Evolutionary conservation across 2,797 vertebrate genomes (phyloP), one percentile per base, ranked within the genome.

Genomic region (Macrochelys suwanniensis): DNA sequence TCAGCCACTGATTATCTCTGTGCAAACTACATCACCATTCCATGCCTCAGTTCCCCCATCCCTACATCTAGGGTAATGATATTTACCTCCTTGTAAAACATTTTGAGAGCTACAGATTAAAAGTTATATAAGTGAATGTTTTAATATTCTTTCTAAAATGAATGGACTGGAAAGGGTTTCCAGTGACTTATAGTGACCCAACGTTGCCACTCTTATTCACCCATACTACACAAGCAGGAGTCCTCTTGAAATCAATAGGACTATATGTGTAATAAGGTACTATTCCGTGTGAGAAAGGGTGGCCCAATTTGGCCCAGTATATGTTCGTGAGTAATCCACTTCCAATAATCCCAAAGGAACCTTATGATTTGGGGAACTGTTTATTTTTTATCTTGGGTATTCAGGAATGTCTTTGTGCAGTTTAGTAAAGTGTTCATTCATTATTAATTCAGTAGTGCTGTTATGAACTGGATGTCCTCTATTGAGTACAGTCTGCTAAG

Each of bases 391-490:
- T 86, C 57, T 89, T 87, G 57, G 78, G 42, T 80, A 82, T 80
- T 94, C 82, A 76, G 84, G 57, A 71, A 89, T 87, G 84, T 95
- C 85, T 77, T 79, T 84, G 61, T 83, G 79, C 84, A 82, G 91
- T 89, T 86, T 19, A 90, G 54, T 79, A 82, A 94, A 96, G 90
- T 84, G 86, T 90, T 84, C 92, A 25, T 81, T 85, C 89, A 65
- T 28, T 90, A 82, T 92, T 97, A 93, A 95, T 97, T 87, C 85
- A 84, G 78, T 65, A 93, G 79, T 85, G 56, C 82, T 91, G 31
- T 96, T 81, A 85, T 80, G 80, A 96, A 91, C 88, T 56, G 74
- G 21, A 76, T 61, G 12, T 57, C 51, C 82, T 53, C 84, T 79
- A 10, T 78, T 89, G 87, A 49, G 17, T 45, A 50, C 49, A 95